These are phyloP conservation scores for Neodiprion fabricii DNA, from an alignment of 1,140 invertebrate species.

Conservation along the genomic window DNA sequence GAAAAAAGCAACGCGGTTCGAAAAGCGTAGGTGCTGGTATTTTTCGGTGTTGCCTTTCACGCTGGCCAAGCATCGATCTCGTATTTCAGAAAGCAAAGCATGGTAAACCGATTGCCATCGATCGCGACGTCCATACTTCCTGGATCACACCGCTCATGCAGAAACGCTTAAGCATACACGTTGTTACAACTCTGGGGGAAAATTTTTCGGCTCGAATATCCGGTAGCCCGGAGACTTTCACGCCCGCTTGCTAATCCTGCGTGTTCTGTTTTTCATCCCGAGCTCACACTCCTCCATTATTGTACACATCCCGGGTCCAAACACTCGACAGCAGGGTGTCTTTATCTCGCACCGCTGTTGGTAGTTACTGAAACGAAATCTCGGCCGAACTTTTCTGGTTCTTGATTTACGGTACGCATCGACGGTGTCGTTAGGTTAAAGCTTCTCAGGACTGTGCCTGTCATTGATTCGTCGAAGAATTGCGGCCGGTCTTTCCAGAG, in stretches of 20 bases:
- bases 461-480: no score
- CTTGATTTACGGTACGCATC: no score
- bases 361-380: no score
- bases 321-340: no score
- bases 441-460: no score
- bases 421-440: no score
- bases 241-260: not conserved
- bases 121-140: slow-evolving; percentile 12
- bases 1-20: not conserved
- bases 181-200: not conserved
- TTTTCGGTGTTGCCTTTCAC: not conserved
- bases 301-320: no score
- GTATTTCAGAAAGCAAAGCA: slow-evolving; percentile 10
- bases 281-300: not conserved
- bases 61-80: not conserved
- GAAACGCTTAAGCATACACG: not conserved
- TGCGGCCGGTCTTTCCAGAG: no score
- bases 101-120: slow-evolving; percentile 15
- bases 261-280: not conserved
- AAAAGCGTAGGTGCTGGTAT: not conserved
- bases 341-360: no score
- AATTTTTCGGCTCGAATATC: not conserved
- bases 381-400: no score
- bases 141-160: not conserved
- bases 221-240: not conserved